These are phyloP conservation scores for Holcopasites calliopsidis DNA, from an alignment of 1,140 invertebrate species.

Conservation along the genomic window DNA sequence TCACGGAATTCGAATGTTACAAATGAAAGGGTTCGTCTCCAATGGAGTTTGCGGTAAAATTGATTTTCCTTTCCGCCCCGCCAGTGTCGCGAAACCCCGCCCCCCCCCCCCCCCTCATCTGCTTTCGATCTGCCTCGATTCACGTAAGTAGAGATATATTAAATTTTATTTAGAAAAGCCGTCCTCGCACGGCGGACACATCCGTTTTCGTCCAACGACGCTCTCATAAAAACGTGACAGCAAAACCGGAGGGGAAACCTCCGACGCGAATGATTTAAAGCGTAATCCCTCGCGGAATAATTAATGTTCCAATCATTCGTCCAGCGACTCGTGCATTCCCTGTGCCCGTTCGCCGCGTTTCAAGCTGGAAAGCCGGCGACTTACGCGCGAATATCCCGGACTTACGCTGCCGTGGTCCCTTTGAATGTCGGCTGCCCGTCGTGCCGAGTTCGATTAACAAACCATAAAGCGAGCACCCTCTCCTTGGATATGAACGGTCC, in stretches of 20 bases:
- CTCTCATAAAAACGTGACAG: too few species aligned
- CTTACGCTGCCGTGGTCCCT: neutral
- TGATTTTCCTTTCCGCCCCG: neutral
- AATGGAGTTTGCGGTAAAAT: neutral
- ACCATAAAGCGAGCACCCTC: neutral
- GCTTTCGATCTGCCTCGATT: constrained; percentile 54
- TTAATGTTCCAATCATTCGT: too few species aligned
- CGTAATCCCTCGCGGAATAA: too few species aligned
- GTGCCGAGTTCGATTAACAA: neutral
- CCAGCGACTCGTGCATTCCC: neutral
- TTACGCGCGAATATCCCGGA: neutral
- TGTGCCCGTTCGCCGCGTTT: neutral
- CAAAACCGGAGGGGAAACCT: too few species aligned
- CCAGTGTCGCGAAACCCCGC: constrained; percentile 2
- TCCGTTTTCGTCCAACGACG: too few species aligned
- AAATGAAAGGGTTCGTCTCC: too few species aligned
- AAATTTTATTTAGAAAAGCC: constrained; percentile 51
- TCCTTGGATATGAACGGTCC: too few species aligned
- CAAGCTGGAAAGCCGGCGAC: neutral
- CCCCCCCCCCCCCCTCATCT: constrained; percentile 34
- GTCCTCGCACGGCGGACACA: too few species aligned
- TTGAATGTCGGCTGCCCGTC: neutral
- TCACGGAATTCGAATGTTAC: too few species aligned
- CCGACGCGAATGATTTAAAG: too few species aligned
- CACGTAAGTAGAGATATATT: constrained; percentile 70